Evolutionary conservation across 2,888 invertebrate species (phyloP).

Genomic region (Formica aserva): DNA sequence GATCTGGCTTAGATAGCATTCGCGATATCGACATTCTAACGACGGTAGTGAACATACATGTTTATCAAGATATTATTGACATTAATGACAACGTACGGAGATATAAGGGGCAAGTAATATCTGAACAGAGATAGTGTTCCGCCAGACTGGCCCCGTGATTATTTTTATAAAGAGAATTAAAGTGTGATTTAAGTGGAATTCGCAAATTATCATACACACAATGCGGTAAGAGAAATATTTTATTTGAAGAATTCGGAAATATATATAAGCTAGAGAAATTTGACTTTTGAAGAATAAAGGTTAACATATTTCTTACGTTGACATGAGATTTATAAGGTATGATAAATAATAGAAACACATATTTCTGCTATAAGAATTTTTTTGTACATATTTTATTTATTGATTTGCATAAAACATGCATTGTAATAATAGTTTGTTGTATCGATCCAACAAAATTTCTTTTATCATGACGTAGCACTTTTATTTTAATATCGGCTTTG

Average conservation of each 20-base stretch:
- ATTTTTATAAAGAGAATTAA: not conserved
- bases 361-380: not conserved
- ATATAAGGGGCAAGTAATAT: slow-evolving; percentile 63
- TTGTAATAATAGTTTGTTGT: not conserved
- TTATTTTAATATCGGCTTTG: not conserved
- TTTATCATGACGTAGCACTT: not conserved
- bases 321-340: not conserved
- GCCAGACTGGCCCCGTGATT: slow-evolving; percentile 47
- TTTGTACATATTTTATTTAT: not conserved
- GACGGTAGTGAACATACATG: slow-evolving; percentile 21
- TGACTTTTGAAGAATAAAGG: not conserved
- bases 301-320: not conserved
- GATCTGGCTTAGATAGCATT: slow-evolving; percentile 48
- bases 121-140: slow-evolving; percentile 57
- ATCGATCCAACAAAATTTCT: not conserved
- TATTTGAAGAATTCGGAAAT: not conserved
- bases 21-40: slow-evolving; percentile 24
- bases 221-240: slow-evolving; percentile 56
- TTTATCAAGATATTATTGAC: slow-evolving; percentile 69
- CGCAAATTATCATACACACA: slow-evolving; percentile 6
- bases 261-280: not conserved
- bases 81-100: slow-evolving; percentile 53
- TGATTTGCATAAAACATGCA: not conserved
- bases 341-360: not conserved
- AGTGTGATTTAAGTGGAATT: not conserved